Conservation (phyloP, 1,140 invertebrate genomes). For the Orchesella cincta region DNA sequence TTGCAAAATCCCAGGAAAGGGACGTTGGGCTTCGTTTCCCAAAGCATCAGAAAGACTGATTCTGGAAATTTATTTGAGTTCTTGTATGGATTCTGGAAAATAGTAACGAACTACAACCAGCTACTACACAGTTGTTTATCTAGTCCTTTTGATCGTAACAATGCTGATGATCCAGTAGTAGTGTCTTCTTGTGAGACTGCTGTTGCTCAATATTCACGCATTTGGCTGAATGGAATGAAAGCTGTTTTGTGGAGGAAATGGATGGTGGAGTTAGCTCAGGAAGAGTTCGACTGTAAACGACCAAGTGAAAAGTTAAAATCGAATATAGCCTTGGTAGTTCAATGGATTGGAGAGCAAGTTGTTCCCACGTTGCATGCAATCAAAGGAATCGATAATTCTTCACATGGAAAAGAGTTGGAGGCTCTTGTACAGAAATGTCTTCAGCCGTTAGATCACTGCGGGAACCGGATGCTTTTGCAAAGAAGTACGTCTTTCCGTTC, state of each 20-base stretch:
- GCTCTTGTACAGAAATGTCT: conserved; percentile 28
- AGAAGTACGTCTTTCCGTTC: conserved; percentile 29
- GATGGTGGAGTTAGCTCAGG: conserved; percentile 20
- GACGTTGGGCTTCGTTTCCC: conserved; percentile 34
- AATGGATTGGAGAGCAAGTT: conserved; percentile 43
- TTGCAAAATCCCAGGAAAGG: background rate
- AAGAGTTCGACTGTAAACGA: conserved; percentile 25
- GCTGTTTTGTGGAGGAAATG: conserved; percentile 39
- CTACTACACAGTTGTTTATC: background rate
- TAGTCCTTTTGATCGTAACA: background rate
- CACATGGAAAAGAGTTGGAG: background rate
- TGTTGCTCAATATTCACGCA: conserved; percentile 1
- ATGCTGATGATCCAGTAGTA: background rate
- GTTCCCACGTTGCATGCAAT: conserved; percentile 27
- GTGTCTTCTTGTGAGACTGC: background rate
- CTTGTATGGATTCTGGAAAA: conserved; percentile 14
- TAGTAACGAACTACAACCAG: conserved; percentile 1
- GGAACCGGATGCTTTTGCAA: conserved; percentile 23
- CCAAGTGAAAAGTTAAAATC: conserved; percentile 40
- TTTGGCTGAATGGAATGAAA: conserved; percentile 39
- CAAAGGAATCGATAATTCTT: conserved; percentile 18
- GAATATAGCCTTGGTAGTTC: conserved; percentile 38
- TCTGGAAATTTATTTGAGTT: conserved; percentile 20
- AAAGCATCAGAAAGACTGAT: conserved; percentile 21
- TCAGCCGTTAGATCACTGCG: conserved; percentile 25